These are phyloP conservation scores for Coptodon bakossiorum DNA, from an alignment of 2,113 vertebrate genomes.

Conservation along the genomic window DNA sequence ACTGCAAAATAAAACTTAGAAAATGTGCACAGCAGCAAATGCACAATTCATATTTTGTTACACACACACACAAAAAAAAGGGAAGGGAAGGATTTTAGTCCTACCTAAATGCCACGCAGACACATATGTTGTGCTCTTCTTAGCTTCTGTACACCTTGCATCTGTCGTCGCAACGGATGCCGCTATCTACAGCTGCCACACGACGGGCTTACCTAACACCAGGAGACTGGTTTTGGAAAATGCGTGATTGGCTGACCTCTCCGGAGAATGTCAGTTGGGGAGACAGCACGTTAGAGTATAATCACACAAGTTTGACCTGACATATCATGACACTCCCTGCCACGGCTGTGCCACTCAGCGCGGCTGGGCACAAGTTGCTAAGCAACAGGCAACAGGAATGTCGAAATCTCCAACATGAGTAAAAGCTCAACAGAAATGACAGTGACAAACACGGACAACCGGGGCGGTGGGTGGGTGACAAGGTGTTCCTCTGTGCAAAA, in stretches of 20 bases:
- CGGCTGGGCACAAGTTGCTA: conserved; percentile 58
- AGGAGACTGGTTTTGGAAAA: not conserved
- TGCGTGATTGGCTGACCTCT: conserved; percentile 19
- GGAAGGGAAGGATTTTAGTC: not conserved
- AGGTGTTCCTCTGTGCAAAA: conserved; percentile 17
- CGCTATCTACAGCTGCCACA: not conserved
- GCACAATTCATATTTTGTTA: not conserved
- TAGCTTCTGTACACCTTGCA: not conserved
- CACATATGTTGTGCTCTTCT: not conserved
- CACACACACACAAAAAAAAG: not conserved
- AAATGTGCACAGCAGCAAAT: not conserved
- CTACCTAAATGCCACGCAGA: not conserved
- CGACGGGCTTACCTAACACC: conserved; percentile 12
- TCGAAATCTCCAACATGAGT: conserved; percentile 1
- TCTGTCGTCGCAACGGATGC: not conserved
- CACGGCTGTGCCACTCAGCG: conserved; percentile 31
- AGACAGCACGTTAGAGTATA: conserved; percentile 54
- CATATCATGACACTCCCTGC: conserved; percentile 51
- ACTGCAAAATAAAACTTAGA: not conserved
- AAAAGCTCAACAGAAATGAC: conserved; percentile 22
- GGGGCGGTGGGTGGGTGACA: conserved; percentile 7
- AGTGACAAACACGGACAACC: conserved; percentile 45
- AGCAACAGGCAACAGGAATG: conserved; percentile 50
- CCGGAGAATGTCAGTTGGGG: conserved; percentile 26
- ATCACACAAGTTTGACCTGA: conserved; percentile 68